Evolutionary conservation across 2,113 vertebrate species (phyloP), one percentile per base, ranked within the genome.

Genomic region (Phrynocephalus versicolor): DNA sequence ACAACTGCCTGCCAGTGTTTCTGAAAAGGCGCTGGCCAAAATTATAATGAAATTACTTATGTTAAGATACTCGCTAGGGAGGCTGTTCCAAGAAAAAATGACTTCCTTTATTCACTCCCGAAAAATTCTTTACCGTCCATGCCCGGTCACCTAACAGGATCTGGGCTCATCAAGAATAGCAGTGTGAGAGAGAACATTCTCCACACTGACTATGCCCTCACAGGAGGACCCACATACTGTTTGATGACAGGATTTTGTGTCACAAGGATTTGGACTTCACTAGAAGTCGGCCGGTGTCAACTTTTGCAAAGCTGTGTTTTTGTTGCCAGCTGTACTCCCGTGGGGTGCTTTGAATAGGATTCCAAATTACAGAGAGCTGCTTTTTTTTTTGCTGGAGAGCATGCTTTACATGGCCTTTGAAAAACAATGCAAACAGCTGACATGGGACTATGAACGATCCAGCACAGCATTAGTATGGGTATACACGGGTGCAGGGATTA

Each of bases 1-100:
- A 88, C 84, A 92, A 77, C 89, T 89, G 91, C 87, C 71, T 82
- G 91, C 77, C 79, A 90, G 45, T 89, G 89, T 94, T 94, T 92
- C 84, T 87, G 89, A 93, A 91, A 92, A 93, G 92, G 91, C 88
- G 87, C 45, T 25, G 81, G 87, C 89, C 85, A 87, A 87, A 85
- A 86, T 92, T 94, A 80, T 80, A 90, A 90, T 0, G 0, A 0
- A 45, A 84, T 92, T 88, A 89, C 88, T 91, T 88, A 25, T 85
- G 88, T 90, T 89, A 87, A 90, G 85, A 84, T 91, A 19, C 84
- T 92, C 76, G n/a, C 83, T 84, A 76, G 88, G 67, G 39, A 79
- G 85, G 1, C 2, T 91, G 90, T 90, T 0, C 4, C 21, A 74
- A 83, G 83, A 73, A 89, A n/a, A 82, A 90, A 88, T 77, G 87